Evolutionary conservation across 23 tunicate genomes (phyloP).

Genomic region (Pegea sp.): DNA sequence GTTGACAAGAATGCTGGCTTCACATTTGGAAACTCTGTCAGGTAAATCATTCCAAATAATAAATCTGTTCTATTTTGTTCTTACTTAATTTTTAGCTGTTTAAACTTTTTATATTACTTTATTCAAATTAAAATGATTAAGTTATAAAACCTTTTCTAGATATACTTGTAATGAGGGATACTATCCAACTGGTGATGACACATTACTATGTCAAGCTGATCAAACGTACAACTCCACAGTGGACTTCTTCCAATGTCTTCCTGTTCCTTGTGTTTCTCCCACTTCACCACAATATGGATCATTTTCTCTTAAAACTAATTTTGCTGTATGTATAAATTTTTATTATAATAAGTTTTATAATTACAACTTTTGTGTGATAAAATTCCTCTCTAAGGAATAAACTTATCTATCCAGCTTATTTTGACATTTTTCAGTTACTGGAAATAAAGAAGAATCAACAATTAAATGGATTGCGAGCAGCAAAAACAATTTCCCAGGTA

Average conservation of each 20-base stretch:
- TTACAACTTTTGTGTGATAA: too few species aligned
- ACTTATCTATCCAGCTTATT: too few species aligned
- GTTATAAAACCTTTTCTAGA: constrained; percentile 6
- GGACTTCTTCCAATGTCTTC: constrained; percentile 23
- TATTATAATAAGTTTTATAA: too few species aligned
- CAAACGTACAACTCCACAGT: constrained; percentile 18
- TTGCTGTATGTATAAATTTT: too few species aligned
- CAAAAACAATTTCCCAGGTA: too few species aligned
- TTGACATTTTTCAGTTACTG: too few species aligned
- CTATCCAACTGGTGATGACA: constrained; percentile 10
- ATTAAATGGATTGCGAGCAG: too few species aligned
- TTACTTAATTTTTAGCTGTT: background rate
- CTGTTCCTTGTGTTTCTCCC: constrained; percentile 30
- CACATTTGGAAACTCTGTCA: background rate
- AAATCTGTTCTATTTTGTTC: background rate
- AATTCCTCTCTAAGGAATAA: too few species aligned
- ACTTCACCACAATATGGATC: constrained; percentile 25
- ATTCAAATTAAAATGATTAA: too few species aligned
- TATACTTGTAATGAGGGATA: constrained; percentile 38
- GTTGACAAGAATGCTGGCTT: background rate
- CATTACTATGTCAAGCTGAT: constrained; percentile 17
- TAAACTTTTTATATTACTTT: too few species aligned
- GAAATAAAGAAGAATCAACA: too few species aligned
- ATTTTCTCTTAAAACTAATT: too few species aligned
- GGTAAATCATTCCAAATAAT: background rate